Base-by-base conservation (phyloP, 1,140 invertebrate genomes). In the Acromyrmex charruanus region DNA sequence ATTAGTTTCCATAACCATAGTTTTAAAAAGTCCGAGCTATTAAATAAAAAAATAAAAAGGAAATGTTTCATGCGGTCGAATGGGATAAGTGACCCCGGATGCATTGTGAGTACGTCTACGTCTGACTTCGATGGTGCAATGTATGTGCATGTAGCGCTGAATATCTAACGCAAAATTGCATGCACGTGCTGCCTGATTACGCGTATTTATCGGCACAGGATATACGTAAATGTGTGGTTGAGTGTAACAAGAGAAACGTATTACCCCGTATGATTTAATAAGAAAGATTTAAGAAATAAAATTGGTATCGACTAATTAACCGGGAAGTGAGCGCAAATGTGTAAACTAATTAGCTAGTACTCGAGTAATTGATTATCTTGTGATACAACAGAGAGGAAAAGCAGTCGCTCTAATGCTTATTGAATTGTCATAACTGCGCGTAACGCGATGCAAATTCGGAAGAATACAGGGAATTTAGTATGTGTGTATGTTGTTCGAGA, bases 401-500 rank as follows among this genome's bases (percentile, higher is more conserved):
- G 90, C 89, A 88, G 89, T 93, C 91, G 93, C 91, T 93, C 91
- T 84, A 58, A 90, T 92, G 91, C 93, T 94, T 92, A 93, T 89
- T 91, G 92, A 92, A 92, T 90, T 90, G 88, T 92, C 77, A 91
- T 90, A 92, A 75, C 61, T 59, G 80, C 89, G 93, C 92, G 92
- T 93, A 92, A 92, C 92, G 93, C 94, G 92, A 95, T 94, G 93
- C 95, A 95, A 95, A 95, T 95, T 95, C 95, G 95, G 95, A 95
- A 94, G 92, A 93, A 95, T 95, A 95, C 95, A 95, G 95, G 95
- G 95, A 95, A 94, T 87, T 91, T 86, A 85, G 63, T 87, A 77
- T 87, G 89, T 86, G 66, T 69, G 66, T 69, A 69, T 69, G 66
- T 69, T 69, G 66, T 69, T 69, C 39, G 58, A 91, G 80, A 88